Base-by-base conservation (phyloP, 2,888 invertebrate genomes). In the Trissoscelio sp. region DNA sequence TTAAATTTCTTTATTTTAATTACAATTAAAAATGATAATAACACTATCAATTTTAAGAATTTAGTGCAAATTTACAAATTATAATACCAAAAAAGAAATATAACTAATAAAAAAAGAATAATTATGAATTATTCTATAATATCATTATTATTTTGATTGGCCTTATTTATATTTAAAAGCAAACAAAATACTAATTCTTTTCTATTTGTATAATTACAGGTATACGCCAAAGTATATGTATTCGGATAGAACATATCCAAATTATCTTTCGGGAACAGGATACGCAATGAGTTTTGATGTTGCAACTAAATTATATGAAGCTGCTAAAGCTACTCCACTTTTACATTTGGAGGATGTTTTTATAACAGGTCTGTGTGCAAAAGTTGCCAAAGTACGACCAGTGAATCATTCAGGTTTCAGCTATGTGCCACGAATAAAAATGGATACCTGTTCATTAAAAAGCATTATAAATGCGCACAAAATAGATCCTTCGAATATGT, bases 221-320 rank as follows among this genome's bases (percentile, higher is more conserved):
- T 97, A 95, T 92, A 94, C 95, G 79, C 96, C 97, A 0, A 94
- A 94, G 31, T 96, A 96, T 88, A 95, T 96, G 95, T 97, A 94
- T 89, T 92, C 93, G 0, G 94, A 93, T 0, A 92, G 93, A 46
- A 93, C 93, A 53, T 97, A 96, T 92, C 97, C 97, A 2, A 94
- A 95, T 85, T 97, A 97, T 90, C 90, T 97, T 66, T 96, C 96
- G 0, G 97, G 97, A 9, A 96, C 96, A 0, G 96, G 95, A 1
- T 97, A 97, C 91, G 93, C 95, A 2, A 93, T 97, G 93, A 95
- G 96, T 0, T 90, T 93, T 0, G 94, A 94, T 84, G 93, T 95
- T 0, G 95, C 95, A 0, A 90, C 89, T 5, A 94, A 93, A 57
- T 92, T 97, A 2, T 96, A 95, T 89, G 90, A 92, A 42, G 94